Evolutionary conservation across 92 coral and sea anemone species (phyloP).

Genomic region (Galaxea fascicularis): DNA sequence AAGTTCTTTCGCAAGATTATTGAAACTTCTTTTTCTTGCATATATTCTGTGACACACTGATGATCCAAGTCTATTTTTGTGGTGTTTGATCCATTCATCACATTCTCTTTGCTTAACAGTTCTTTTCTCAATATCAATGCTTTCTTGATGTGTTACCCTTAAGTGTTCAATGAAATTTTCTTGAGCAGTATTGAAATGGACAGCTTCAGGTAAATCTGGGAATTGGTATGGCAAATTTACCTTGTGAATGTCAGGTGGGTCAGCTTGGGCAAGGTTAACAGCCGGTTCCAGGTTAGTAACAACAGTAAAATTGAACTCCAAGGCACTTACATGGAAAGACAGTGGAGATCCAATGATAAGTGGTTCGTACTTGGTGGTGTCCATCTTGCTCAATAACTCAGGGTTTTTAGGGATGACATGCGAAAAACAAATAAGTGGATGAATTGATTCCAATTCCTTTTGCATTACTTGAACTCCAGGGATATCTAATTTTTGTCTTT

Average conservation of each 20-base stretch:
- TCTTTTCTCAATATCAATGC: slow-evolving; percentile 54
- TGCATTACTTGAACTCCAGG: no score
- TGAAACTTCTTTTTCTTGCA: slow-evolving; percentile 54
- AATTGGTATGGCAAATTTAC: no score
- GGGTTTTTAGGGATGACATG: no score
- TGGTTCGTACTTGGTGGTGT: slow-evolving; percentile 21
- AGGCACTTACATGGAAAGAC: slow-evolving; percentile 33
- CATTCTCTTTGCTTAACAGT: no score
- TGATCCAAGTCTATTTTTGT: slow-evolving; percentile 57
- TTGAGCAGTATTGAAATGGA: slow-evolving; percentile 5
- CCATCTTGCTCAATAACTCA: no score
- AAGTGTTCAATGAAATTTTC: slow-evolving; percentile 29
- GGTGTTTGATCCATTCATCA: slow-evolving; percentile 65
- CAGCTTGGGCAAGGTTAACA: no score
- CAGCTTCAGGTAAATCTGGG: no score
- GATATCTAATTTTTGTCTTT: slow-evolving; percentile 25
- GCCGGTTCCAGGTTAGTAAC: no score
- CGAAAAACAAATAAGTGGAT: no score
- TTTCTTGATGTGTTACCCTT: slow-evolving; percentile 54
- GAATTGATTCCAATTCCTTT: no score
- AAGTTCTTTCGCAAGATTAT: no score
- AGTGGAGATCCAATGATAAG: slow-evolving; percentile 53
- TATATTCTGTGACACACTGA: slow-evolving; percentile 53
- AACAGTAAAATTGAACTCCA: slow-evolving; percentile 36
- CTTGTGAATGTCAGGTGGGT: no score